phyloP scores from a whole-genome alignment of 2,888 invertebrate species.

The Paralinhomoeus sp. region DNA sequence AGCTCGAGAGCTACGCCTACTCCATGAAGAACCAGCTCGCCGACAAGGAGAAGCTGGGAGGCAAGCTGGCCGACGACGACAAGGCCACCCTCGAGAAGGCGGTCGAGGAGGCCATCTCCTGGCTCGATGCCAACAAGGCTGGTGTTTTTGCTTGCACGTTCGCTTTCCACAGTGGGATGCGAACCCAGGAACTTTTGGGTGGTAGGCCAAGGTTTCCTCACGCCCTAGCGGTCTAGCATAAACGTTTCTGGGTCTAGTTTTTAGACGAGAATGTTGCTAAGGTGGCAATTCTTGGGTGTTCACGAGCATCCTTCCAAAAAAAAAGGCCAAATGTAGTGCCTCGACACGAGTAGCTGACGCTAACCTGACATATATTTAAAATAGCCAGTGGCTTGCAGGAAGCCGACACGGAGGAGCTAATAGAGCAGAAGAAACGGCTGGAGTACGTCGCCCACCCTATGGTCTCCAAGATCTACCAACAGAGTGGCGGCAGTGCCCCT shows the following conservation, averaged over 20 bases:
- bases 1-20: conserved; percentile 87
- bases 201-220: too few species aligned
- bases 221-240: too few species aligned
- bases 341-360: too few species aligned
- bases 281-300: too few species aligned
- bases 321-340: too few species aligned
- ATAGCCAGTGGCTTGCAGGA: conserved; percentile 30
- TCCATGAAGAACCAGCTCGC: conserved; percentile 70
- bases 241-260: too few species aligned
- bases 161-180: too few species aligned
- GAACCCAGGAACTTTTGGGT: too few species aligned
- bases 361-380: too few species aligned
- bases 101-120: conserved; percentile 88
- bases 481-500: conserved; percentile 36
- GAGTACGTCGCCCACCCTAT: conserved; percentile 90
- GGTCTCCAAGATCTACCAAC: conserved; percentile 76
- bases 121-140: conserved; percentile 71
- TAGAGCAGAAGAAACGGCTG: conserved; percentile 73
- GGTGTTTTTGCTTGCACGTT: conserved; percentile 33
- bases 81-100: conserved; percentile 76
- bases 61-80: conserved; percentile 57
- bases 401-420: conserved; percentile 33
- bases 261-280: too few species aligned
- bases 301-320: too few species aligned
- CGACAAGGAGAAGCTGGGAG: conserved; percentile 88